Percentiles rank a stretch among this genome's conserved stretches.
phyloP scores from a whole-genome alignment of 2,113 vertebrate genomes.

The Dasyprocta punctata region DNA sequence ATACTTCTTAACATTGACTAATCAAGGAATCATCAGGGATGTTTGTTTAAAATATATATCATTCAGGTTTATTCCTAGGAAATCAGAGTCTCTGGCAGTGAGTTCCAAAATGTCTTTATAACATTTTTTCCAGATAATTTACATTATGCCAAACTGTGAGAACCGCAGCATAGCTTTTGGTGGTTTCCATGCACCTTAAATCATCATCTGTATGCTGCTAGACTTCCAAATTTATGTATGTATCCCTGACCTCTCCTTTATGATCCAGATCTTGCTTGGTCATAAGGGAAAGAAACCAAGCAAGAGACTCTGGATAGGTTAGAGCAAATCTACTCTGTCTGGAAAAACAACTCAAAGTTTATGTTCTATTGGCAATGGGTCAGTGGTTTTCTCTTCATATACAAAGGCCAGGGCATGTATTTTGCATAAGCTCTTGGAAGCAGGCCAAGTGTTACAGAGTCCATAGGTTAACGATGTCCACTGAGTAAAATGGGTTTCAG shows the following conservation, averaged over 20 bases:
- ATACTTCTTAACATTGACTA: neutral
- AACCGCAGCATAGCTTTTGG: neutral
- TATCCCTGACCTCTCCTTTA: neutral
- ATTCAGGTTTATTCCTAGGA: slow-evolving; percentile 25
- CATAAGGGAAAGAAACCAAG: neutral
- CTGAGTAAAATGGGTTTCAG: slow-evolving; percentile 34
- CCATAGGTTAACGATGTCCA: slow-evolving; percentile 67
- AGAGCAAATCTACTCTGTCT: slow-evolving; percentile 39
- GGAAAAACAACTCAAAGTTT: slow-evolving; percentile 58
- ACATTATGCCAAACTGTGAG: neutral
- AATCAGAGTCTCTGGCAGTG: slow-evolving; percentile 16
- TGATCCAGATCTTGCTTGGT: slow-evolving; percentile 21
- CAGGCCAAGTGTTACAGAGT: slow-evolving; percentile 49
- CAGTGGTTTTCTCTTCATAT: slow-evolving; percentile 55
- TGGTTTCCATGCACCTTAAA: slow-evolving; percentile 13
- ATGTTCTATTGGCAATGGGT: slow-evolving; percentile 55
- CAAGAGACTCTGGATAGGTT: slow-evolving; percentile 42
- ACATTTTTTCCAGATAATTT: slow-evolving; percentile 30
- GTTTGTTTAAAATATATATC: slow-evolving; percentile 24
- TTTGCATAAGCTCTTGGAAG: slow-evolving; percentile 38
- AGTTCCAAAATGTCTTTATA: slow-evolving; percentile 12
- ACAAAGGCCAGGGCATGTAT: neutral
- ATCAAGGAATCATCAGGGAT: neutral
- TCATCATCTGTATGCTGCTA: slow-evolving; percentile 29
- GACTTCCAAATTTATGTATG: neutral